These are phyloP conservation scores for Botia kubotai DNA, from an alignment of 2,797 vertebrate genomes.

Conservation along the genomic window DNA sequence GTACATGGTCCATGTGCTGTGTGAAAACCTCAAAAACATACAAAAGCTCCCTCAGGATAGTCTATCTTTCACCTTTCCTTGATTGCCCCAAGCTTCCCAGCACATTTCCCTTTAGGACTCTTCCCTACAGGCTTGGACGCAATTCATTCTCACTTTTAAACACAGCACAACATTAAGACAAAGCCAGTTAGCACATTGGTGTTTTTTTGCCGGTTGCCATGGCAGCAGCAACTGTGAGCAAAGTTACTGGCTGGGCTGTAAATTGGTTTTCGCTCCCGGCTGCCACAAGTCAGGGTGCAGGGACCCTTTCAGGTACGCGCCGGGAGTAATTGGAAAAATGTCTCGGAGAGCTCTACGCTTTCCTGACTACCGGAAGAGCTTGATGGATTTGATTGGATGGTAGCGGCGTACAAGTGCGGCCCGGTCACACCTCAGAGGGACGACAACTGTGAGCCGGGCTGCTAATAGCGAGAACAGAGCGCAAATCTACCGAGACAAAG, in stretches of 20 bases:
- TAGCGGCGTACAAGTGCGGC: not conserved
- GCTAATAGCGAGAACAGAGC: conserved; percentile 18
- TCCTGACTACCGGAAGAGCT: not conserved
- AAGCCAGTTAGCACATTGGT: conserved; percentile 30
- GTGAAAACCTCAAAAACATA: no score
- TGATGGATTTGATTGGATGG: conserved; percentile 20
- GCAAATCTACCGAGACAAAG: conserved; percentile 4
- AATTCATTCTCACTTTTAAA: conserved; percentile 51
- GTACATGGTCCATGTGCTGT: no score
- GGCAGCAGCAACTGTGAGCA: conserved; percentile 69
- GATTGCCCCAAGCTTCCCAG: not conserved
- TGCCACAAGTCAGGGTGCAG: conserved; percentile 13
- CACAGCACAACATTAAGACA: conserved; percentile 21
- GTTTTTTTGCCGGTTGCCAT: conserved; percentile 73
- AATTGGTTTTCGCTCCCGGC: conserved; percentile 54
- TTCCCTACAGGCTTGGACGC: conserved; percentile 2
- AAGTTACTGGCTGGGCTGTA: conserved; percentile 40
- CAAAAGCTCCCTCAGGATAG: not conserved
- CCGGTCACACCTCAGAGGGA: not conserved
- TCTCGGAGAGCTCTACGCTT: not conserved
- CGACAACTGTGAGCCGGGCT: not conserved
- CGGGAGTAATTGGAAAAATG: conserved; percentile 37
- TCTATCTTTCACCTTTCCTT: conserved; percentile 5
- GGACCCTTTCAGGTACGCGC: conserved; percentile 35
- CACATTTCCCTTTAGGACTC: not conserved